Percentiles rank a stretch among this genome's conserved stretches.
phyloP scores from a whole-genome alignment of 2,888 invertebrate species.

The Tanypteryx hageni region DNA sequence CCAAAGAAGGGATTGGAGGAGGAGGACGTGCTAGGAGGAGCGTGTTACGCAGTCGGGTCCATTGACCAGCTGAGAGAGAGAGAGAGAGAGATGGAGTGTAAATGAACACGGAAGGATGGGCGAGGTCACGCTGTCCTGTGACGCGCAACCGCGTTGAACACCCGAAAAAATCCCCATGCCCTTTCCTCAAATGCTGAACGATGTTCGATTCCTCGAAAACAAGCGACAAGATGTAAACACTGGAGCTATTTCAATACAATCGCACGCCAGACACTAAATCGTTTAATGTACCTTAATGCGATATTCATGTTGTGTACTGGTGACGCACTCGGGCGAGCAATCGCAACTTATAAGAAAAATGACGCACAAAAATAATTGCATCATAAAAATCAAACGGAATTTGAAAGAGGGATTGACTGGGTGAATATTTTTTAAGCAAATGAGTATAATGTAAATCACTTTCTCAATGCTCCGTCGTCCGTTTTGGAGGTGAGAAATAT shows the following conservation, averaged over 20 bases:
- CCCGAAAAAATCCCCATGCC: neutral
- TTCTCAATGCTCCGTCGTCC: no score
- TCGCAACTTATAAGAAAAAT: no score
- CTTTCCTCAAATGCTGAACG: neutral
- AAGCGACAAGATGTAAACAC: neutral
- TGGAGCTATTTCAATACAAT: neutral
- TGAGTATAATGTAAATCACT: no score
- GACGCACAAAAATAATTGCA: no score
- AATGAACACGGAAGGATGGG: conserved; percentile 22
- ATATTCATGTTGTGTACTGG: neutral
- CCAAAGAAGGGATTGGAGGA: neutral
- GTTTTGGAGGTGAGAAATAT: no score
- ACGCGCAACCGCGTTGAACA: neutral
- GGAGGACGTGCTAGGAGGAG: neutral
- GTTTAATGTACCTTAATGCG: neutral
- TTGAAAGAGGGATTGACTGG: no score
- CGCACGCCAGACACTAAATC: neutral
- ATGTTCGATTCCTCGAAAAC: neutral
- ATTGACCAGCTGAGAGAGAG: conserved; percentile 13
- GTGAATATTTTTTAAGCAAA: no score
- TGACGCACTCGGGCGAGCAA: neutral
- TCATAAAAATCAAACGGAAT: no score
- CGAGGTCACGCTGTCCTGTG: conserved; percentile 8
- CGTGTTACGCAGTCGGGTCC: conserved; percentile 31
- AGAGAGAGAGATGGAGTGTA: neutral